Evolutionary conservation across 1,140 invertebrate species (phyloP), one percentile per base, ranked within the genome.

Genomic region (Drosophila takahashii): DNA sequence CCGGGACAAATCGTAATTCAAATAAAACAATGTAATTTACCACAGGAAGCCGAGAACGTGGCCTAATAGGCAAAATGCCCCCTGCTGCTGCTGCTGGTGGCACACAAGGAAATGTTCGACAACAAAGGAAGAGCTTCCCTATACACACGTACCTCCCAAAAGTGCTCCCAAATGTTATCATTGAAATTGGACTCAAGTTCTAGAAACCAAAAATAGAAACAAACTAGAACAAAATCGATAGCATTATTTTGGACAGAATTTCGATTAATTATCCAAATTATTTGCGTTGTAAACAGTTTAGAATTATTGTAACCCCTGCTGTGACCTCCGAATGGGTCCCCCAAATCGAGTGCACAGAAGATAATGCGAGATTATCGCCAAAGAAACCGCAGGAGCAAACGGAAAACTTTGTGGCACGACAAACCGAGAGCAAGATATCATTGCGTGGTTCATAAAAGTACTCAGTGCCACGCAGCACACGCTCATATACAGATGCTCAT

Each of bases 1-100:
- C 62, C 64, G 70, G 60, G 62, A 75, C 62, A 44, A 79, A 89
- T 79, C 72, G 84, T 87, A 89, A 87, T 87, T 85, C 80, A 90
- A 89, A 80, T 84, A 90, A 84, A 80, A 84, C 84, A 90, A 80
- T 84, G 84, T 89, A 74, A 84, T 89, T 69, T 83, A 47, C 60
- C 57, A 53, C 67, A 70, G 64, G 66, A 70, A 47, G 65, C 67
- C 51, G 42, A 37, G 42, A 57, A 71, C 67, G 67, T 71, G 67
- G 67, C 44, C 50, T 57, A 71, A 71, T 71, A 71, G 67, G 67
- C 67, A 71, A 71, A 71, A 72, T 72, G 69, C 69, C 47, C 45
- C 42, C 47, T 9, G 29, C 29, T 32, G 29, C 29, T 9, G 29
- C 7, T 29, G 45, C 41, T 54, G 60, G 41, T 41, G 65, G 62